phyloP scores from a whole-genome alignment of 2,797 vertebrate genomes.

The Crenichthys baileyi region DNA sequence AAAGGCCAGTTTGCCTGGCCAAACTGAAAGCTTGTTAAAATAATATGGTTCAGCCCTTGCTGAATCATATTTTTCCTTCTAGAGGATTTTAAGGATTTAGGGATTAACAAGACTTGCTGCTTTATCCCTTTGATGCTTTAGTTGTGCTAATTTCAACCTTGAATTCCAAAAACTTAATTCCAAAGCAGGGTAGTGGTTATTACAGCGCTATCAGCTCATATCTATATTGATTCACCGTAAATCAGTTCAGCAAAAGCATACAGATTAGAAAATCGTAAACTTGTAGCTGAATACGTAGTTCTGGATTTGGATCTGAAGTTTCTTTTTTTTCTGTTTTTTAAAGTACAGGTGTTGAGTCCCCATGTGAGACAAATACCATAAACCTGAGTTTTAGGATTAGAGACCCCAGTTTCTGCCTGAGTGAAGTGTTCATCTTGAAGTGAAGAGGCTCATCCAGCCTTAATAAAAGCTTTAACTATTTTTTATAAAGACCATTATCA shows the following conservation, averaged over 20 bases:
- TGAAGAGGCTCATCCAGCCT: slow-evolving; percentile 40
- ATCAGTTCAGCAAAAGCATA: slow-evolving; percentile 22
- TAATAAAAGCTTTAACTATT: neutral
- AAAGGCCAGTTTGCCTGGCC: slow-evolving; percentile 48
- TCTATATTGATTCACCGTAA: slow-evolving; percentile 47
- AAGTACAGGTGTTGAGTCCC: slow-evolving; percentile 19
- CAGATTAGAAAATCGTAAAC: neutral
- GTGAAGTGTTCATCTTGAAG: slow-evolving; percentile 41
- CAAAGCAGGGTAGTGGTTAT: slow-evolving; percentile 48
- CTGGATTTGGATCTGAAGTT: neutral
- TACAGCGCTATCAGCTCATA: slow-evolving; percentile 36
- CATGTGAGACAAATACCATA: slow-evolving; percentile 51
- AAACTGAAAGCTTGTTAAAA: slow-evolving; percentile 65
- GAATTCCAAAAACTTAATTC: slow-evolving; percentile 64
- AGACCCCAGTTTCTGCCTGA: slow-evolving; percentile 36
- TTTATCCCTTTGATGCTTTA: slow-evolving; percentile 48
- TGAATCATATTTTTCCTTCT: slow-evolving; percentile 61
- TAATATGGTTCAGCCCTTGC: slow-evolving; percentile 57
- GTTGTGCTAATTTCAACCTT: slow-evolving; percentile 66
- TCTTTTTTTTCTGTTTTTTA: neutral
- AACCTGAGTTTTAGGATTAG: slow-evolving; percentile 48
- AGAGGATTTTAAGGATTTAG: slow-evolving; percentile 65
- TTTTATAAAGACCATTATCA: neutral
- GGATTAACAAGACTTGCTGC: slow-evolving; percentile 56
- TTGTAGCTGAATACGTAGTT: neutral